Conservation (phyloP, 2,113 vertebrate genomes). For the Notiomystis cincta region DNA sequence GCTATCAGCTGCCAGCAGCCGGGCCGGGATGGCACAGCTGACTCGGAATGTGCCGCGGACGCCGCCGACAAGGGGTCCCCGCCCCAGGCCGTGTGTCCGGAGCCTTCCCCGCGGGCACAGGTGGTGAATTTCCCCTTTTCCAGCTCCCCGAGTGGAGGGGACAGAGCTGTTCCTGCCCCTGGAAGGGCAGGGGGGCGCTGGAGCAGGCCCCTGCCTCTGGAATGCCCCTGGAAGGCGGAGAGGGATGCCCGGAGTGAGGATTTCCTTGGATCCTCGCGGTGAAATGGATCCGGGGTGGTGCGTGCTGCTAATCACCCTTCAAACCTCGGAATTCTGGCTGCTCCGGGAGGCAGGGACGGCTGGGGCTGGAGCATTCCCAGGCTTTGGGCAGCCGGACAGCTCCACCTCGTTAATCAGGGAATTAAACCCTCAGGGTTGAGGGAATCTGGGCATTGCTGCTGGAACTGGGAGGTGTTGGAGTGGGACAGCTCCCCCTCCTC, state of each 20-base stretch:
- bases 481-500: neutral
- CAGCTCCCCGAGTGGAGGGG: neutral
- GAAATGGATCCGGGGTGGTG: neutral
- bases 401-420: neutral
- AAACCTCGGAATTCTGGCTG: neutral
- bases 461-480: neutral
- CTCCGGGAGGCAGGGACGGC: neutral
- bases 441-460: neutral
- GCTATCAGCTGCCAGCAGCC: conserved; percentile 33
- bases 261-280: neutral
- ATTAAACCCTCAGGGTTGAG: too few relatives aligned
- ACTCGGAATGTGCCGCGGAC: conserved; percentile 39
- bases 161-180: neutral
- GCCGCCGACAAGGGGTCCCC: neutral
- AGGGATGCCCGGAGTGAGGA: neutral
- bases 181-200: neutral
- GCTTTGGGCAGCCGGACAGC: neutral
- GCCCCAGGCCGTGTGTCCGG: neutral
- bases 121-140: neutral
- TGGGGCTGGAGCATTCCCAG: neutral
- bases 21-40: conserved; percentile 68
- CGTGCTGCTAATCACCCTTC: neutral
- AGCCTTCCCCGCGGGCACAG: conserved; percentile 32
- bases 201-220: neutral
- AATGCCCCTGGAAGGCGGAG: neutral